Base-by-base conservation (phyloP, 2,797 vertebrate genomes). In the Amblyraja radiata region DNA sequence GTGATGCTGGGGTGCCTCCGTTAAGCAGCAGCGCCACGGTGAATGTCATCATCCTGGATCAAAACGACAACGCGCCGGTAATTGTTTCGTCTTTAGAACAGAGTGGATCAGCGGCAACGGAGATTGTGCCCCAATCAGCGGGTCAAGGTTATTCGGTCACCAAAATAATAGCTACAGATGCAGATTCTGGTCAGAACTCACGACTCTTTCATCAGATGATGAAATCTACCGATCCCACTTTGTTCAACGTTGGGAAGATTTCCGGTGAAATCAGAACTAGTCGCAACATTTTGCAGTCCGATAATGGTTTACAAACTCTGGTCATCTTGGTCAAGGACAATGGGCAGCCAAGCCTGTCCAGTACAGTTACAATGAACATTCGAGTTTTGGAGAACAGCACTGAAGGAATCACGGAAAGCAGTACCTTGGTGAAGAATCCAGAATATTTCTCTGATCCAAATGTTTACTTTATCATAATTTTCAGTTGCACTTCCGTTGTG, bases 151-250 rank as follows among this genome's bases (percentile, higher is more conserved):
- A 81, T 5, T 81, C 54, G 32, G 36, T 81, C 32, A 21, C 16
- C 32, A 81, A 81, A 13, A 54, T 81, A 39, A 18, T 23, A 9
- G 39, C 79, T 3, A 54, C 39, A 46, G 97, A 97, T 39, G 96
- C 96, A 0, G 96, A 97, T 0, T 95, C 96, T 0, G 96, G 96
- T 65, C 95, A 96, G 93, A 97, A 96, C 94, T 94, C 46, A 46
- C 46, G 46, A 84, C 96, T 97, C 80, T 96, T 95, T 81, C 96
- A 96, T 93, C 95, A 46, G 46, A 46, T 46, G 46, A 46, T 46
- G 46, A 46, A 4, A 46, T 46, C 46, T 46, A 46, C 46, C 2
- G 46, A 46, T 2, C 46, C 1, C 46, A 46, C 46, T 4, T 46
- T 46, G 46, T 46, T 46, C 0, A 46, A 46, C 46, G 0, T 46